Conservation (phyloP, 2,113 vertebrate genomes). For the Epinephelus moara region DNA sequence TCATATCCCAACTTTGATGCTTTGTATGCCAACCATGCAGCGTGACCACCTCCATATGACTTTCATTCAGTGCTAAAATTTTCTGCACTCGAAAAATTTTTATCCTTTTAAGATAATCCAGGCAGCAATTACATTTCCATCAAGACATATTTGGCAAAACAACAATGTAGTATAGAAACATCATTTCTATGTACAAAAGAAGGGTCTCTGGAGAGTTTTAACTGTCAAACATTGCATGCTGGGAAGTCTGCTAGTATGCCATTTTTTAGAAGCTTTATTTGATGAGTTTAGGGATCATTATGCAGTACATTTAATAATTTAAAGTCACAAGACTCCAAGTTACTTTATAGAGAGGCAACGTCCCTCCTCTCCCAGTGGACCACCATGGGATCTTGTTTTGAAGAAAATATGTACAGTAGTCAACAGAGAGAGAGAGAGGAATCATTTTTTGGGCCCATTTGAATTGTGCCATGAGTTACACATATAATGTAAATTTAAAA, state of each 20-base stretch:
- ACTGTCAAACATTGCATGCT: neutral
- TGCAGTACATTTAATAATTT: neutral
- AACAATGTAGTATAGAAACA: neutral
- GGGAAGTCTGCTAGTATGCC: neutral
- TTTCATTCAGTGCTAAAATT: neutral
- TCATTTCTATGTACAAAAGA: neutral
- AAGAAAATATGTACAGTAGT: too few species aligned
- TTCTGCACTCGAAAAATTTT: neutral
- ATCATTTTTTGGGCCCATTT: too few species aligned
- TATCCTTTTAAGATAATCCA: neutral
- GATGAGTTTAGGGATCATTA: neutral
- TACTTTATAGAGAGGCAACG: too few species aligned
- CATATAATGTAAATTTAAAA: too few species aligned
- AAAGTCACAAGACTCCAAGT: too few species aligned
- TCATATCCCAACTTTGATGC: neutral
- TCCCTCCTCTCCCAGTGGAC: too few species aligned
- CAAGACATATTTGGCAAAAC: neutral
- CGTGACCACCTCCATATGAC: neutral
- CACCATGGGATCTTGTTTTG: too few species aligned
- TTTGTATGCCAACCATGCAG: neutral
- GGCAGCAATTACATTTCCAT: constrained; percentile 5
- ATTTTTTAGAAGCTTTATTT: neutral
- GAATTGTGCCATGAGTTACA: too few species aligned
- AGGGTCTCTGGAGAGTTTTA: neutral
- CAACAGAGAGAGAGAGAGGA: too few species aligned